phyloP scores from a whole-genome alignment of 2,797 vertebrate species.

The Anas acuta region DNA sequence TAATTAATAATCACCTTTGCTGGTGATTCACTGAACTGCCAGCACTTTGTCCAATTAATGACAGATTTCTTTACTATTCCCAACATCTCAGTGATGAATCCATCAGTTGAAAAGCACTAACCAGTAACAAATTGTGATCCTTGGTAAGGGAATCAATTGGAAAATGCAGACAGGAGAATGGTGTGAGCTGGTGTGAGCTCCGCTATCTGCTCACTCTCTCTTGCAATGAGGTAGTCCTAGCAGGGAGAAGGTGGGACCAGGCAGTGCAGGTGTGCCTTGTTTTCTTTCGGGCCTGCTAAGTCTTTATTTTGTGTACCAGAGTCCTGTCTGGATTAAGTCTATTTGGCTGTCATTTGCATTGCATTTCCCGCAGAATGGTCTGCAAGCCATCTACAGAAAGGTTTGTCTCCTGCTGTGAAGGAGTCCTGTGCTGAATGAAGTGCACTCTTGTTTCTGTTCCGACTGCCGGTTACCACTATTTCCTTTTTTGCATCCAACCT shows the following conservation, averaged over 20 bases:
- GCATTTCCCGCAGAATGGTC: neutral
- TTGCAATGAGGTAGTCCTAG: neutral
- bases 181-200: neutral
- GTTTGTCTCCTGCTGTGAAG: neutral
- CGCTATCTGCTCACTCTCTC: accelerated
- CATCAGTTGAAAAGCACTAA: neutral
- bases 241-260: neutral
- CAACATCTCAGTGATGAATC: neutral
- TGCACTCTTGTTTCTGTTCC: neutral
- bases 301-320: neutral
- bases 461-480: neutral
- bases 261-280: neutral
- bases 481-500: neutral
- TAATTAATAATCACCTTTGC: neutral
- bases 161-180: neutral
- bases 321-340: neutral
- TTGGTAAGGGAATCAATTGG: neutral
- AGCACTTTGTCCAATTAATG: neutral
- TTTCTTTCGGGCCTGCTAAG: neutral
- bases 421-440: neutral
- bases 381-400: neutral
- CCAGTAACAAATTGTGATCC: neutral
- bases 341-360: neutral
- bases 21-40: neutral
- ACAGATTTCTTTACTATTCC: neutral